These are phyloP conservation scores for Lycaena phlaeas DNA, from an alignment of 2,888 invertebrate species.

Conservation along the genomic window DNA sequence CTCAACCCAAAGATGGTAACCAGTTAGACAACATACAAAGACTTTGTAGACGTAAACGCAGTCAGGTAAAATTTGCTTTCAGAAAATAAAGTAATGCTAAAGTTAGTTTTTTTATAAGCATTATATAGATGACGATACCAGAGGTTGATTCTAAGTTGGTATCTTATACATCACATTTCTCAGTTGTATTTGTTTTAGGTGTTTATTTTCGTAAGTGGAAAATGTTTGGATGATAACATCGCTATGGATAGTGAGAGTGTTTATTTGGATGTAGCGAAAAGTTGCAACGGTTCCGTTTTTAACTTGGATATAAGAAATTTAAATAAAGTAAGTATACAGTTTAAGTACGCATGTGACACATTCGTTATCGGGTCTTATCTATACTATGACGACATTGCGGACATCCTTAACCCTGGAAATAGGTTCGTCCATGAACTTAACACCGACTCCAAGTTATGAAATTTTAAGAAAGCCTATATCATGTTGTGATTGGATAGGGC, in stretches of 20 bases:
- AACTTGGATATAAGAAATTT: constrained; percentile 29
- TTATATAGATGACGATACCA: too few species aligned
- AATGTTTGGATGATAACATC: constrained; percentile 24
- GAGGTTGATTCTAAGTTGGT: too few species aligned
- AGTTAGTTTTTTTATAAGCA: too few species aligned
- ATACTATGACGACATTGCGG: too few species aligned
- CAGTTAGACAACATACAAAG: constrained; percentile 20
- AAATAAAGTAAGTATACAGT: constrained; percentile 29
- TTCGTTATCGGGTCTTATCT: not conserved
- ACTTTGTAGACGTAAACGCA: constrained; percentile 21
- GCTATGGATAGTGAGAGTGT: constrained; percentile 25
- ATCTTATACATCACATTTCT: too few species aligned
- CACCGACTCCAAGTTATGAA: too few species aligned
- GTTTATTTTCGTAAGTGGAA: constrained; percentile 37
- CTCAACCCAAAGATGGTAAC: constrained; percentile 29
- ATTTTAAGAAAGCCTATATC: too few species aligned
- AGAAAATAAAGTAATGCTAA: too few species aligned
- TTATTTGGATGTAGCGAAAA: constrained; percentile 41
- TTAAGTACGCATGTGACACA: not conserved
- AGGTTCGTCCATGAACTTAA: too few species aligned
- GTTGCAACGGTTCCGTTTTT: constrained; percentile 42
- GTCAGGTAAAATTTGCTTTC: too few species aligned
- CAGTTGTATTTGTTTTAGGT: constrained; percentile 23
- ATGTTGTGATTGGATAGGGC: too few species aligned
- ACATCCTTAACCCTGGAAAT: too few species aligned